Conservation (phyloP, 1,140 invertebrate species). For the Radopholus similis region DNA sequence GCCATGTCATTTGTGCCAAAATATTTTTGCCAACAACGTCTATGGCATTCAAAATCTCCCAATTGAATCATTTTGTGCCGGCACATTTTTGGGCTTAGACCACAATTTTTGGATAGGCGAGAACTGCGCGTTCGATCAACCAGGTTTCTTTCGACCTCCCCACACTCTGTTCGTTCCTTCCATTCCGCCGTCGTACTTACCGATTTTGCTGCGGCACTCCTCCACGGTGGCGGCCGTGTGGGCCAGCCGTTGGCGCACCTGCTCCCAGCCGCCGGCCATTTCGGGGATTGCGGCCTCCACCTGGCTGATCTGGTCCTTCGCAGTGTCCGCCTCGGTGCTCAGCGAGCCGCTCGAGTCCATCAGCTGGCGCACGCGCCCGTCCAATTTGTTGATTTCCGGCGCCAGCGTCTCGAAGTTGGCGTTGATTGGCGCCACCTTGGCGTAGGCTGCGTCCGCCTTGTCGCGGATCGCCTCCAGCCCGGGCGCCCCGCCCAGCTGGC, state of each 20-base stretch:
- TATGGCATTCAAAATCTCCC: no score
- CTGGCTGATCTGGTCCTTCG: constrained; percentile 28
- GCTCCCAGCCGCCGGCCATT: constrained; percentile 15
- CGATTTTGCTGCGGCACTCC: constrained; percentile 19
- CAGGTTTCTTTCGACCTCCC: no score
- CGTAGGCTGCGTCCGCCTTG: constrained; percentile 6
- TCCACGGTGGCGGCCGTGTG: constrained; percentile 18
- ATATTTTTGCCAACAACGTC: no score
- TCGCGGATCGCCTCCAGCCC: constrained; percentile 17
- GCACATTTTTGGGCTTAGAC: no score
- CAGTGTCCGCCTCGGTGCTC: constrained; percentile 14
- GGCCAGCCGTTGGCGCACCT: constrained; percentile 5
- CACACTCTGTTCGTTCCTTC: no score
- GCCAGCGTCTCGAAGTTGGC: constrained; percentile 12
- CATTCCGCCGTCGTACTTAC: no score
- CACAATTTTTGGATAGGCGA: no score
- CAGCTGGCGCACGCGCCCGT: constrained; percentile 13
- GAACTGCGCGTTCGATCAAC: no score
- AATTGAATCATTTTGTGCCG: no score
- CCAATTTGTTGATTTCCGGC: background rate
- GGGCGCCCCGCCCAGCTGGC: background rate
- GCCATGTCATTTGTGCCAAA: no score
- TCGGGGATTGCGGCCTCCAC: constrained; percentile 18
- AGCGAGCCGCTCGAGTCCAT: constrained; percentile 16
- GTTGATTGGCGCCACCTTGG: constrained; percentile 19